Base-by-base conservation (phyloP, 1,140 invertebrate genomes). In the Macrobrachium rosenbergii region DNA sequence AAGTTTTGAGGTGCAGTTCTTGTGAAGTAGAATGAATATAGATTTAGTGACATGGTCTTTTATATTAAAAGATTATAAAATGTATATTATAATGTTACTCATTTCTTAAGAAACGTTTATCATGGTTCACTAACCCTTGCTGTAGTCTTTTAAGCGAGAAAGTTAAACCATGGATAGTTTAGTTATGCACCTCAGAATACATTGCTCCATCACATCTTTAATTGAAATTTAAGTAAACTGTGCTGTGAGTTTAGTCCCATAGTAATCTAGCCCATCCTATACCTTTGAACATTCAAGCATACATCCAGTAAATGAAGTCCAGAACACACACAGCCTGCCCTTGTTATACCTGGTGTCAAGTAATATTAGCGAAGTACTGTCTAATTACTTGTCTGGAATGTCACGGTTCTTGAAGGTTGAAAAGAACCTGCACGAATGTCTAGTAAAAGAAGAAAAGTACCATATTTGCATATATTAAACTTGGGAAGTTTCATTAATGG, bases 181-280 rank as follows among this genome's bases (percentile, higher is more conserved):
- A 62, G 21, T 58, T 59, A 45, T 67, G 21, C 19, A 64, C 63
- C 62, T 43, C 28, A n/a, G 45, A 37, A 60, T 12, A 23, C 23
- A 81, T 17, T 81, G 28, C 79, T 81, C 63, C 63, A 81, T 81
- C 37, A 67, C 79, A 62, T 58, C 76, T 83, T 69, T 82, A 75
- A 62, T 21, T 73, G 52, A 83, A 83, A 75, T 72, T 75, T 60
- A 60, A 75, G 52, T 64, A 58, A 83, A 73, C 82, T n/a, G 19
- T 19, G 82, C 82, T 83, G 82, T 83, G 37, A 63, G 72, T 73
- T 83, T 73, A 81, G 23, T 81, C 75, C 82, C 60, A 80, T 45
- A 83, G 60, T 64, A 52, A 52, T 52, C 52, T 52, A 52, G 52
- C 52, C 52, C 52, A 52, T 52, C 52, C 52, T 52, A 10, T 52